Evolutionary conservation across 2,113 vertebrate species (phyloP).

Genomic region (Protomyctophum bolini): DNA sequence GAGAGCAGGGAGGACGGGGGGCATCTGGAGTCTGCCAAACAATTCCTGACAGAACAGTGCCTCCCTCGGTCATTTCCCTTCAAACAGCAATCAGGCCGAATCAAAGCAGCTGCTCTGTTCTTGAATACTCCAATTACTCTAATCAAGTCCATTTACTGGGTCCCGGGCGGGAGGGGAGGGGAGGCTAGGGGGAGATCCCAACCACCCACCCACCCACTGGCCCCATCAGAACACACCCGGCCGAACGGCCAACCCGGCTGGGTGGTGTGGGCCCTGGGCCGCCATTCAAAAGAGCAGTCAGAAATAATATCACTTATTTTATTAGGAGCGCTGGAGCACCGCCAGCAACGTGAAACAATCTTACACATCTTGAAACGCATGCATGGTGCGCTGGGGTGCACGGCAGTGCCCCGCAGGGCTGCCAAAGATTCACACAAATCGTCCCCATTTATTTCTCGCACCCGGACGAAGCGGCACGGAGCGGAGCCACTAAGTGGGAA

Average conservation of each 20-base stretch:
- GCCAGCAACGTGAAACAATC: slow-evolving; percentile 63
- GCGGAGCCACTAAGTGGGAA: neutral
- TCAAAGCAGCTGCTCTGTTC: slow-evolving; percentile 79
- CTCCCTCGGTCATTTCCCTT: slow-evolving; percentile 72
- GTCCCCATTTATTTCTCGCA: slow-evolving; percentile 11
- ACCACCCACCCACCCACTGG: neutral
- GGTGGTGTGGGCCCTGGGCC: slow-evolving; percentile 31
- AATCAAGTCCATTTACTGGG: slow-evolving; percentile 80
- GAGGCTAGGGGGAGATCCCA: slow-evolving; percentile 1
- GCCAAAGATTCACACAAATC: slow-evolving; percentile 33
- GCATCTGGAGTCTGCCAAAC: slow-evolving; percentile 73
- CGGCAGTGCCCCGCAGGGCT: slow-evolving; percentile 5
- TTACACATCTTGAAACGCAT: slow-evolving; percentile 47
- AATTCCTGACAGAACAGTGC: slow-evolving; percentile 77
- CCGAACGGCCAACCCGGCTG: neutral
- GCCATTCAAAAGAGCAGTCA: slow-evolving; percentile 65
- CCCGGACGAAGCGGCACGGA: neutral
- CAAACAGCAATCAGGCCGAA: slow-evolving; percentile 79
- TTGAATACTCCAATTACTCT: slow-evolving; percentile 72
- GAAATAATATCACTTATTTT: slow-evolving; percentile 77
- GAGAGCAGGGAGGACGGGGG: slow-evolving; percentile 31
- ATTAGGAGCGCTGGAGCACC: slow-evolving; percentile 56
- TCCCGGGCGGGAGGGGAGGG: slow-evolving; percentile 35
- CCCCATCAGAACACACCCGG: neutral
- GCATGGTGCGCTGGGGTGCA: slow-evolving; percentile 3